Evolutionary conservation across 1,140 invertebrate species (phyloP), one percentile per base, ranked within the genome.

Genomic region (Drosophila pectinifera): DNA sequence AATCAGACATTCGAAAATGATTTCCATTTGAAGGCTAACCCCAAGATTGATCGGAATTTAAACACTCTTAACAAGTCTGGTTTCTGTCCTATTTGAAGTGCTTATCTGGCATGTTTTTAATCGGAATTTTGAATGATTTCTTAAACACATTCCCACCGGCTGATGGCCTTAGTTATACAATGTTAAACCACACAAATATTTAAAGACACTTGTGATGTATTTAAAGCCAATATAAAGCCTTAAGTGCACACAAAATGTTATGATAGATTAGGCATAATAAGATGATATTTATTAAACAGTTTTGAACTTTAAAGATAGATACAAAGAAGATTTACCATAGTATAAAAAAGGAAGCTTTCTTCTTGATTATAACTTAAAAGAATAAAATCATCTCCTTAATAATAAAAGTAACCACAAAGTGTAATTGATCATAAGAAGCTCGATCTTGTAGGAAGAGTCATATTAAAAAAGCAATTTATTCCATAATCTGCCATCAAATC

Each of bases 101-200:
- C 61, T 61, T 63, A 42, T 63, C 61, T 59, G 61, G 36, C 61
- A 61, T 63, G 61, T 63, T 59, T 63, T 34, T 11, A 59, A 42
- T 18, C 61, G 55, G 26, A 20, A 63, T 63, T 59, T 63, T 10
- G 55, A 61, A 20, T 63, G 61, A 43, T 16, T 61, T 63, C 43
- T 63, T 24, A 59, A 43, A 59, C 34, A 43, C 56, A 38, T 31
- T 16, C 34, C 13, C 16, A 5, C 6, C 48, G 8, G 48, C 48
- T 18, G 28, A 34, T 55, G 53, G n/a, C 53, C 53, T 55, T 41
- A 55, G 53, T 3, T 26, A 41, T 14, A 22, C 41, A 55, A 24
- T 7, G 3, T 39, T 22, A 22, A 31, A 20, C 18, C 20, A 13
- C 14, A 18, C 48, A 51, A 34, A 51, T 51, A n/a, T 51, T 20